Evolutionary conservation across 2,797 vertebrate species (phyloP).

Genomic region (Lates japonicus): DNA sequence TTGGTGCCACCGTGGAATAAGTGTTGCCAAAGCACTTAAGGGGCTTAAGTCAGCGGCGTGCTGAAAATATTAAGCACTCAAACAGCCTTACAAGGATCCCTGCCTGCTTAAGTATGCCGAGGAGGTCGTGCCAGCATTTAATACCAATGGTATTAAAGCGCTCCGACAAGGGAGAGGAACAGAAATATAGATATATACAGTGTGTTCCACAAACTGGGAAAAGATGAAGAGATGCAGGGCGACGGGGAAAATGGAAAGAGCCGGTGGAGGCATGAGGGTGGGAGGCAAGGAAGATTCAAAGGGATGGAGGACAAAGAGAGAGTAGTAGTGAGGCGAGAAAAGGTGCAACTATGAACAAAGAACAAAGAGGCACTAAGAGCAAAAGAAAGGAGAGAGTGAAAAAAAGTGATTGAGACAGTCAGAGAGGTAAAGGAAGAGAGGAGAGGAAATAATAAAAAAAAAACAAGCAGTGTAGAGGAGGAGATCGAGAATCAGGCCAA

Average conservation of each 20-base stretch:
- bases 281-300: conserved; percentile 6
- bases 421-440: conserved; percentile 1
- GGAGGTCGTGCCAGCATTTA: conserved; percentile 80
- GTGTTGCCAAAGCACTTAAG: conserved; percentile 90
- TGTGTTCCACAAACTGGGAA: conserved; percentile 51
- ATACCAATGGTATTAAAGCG: conserved; percentile 79
- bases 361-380: too few species aligned
- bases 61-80: conserved; percentile 87
- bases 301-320: conserved; percentile 9
- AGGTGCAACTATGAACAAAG: conserved; percentile 8
- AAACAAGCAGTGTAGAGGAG: conserved; percentile 34
- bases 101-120: conserved; percentile 82
- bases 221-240: conserved; percentile 48
- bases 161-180: conserved; percentile 66
- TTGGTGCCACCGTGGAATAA: conserved; percentile 87
- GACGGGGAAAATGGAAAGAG: conserved; percentile 14
- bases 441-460: conserved; percentile 20
- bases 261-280: conserved; percentile 11
- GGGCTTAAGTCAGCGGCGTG: conserved; percentile 86
- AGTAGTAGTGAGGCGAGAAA: conserved; percentile 20
- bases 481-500: conserved; percentile 69
- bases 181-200: conserved; percentile 73
- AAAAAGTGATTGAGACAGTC: conserved; percentile 20
- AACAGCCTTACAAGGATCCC: conserved; percentile 83
- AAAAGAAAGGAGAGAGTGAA: conserved; percentile 7